Percentiles rank a stretch among this genome's conserved stretches.
Conservation (phyloP, 2,113 vertebrate species). For the Fulmarus glacialis region DNA sequence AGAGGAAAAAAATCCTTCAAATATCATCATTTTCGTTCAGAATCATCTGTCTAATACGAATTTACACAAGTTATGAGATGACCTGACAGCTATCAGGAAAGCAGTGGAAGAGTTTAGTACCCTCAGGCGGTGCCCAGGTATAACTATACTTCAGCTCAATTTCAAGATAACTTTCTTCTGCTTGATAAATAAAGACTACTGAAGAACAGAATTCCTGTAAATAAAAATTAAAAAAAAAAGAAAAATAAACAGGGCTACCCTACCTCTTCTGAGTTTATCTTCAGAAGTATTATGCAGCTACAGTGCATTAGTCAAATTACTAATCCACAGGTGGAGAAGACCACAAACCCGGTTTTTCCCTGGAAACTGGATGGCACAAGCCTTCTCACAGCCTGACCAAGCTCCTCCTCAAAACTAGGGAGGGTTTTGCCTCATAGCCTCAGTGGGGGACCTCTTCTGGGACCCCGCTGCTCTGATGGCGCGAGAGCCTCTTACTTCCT, state of each 20-base stretch:
- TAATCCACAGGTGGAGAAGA: not conserved
- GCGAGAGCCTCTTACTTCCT: fast-evolving
- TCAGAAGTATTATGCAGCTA: not conserved
- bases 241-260: not conserved
- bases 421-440: not conserved
- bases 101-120: not conserved
- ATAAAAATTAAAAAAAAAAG: not conserved
- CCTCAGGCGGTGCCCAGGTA: not conserved
- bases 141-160: not conserved
- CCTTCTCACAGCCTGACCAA: not conserved
- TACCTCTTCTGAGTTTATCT: not conserved
- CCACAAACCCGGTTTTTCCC: fast-evolving
- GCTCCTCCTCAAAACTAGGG: not conserved
- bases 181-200: not conserved
- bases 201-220: not conserved
- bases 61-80: not conserved
- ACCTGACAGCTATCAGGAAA: not conserved
- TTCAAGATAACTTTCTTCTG: not conserved
- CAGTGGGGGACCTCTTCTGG: fast-evolving
- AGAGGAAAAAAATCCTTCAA: not conserved
- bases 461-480: fast-evolving
- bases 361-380: not conserved
- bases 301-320: not conserved
- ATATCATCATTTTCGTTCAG: not conserved
- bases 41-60: not conserved